Conservation (phyloP, 1,140 invertebrate species). For the Heterodera schachtii region DNA sequence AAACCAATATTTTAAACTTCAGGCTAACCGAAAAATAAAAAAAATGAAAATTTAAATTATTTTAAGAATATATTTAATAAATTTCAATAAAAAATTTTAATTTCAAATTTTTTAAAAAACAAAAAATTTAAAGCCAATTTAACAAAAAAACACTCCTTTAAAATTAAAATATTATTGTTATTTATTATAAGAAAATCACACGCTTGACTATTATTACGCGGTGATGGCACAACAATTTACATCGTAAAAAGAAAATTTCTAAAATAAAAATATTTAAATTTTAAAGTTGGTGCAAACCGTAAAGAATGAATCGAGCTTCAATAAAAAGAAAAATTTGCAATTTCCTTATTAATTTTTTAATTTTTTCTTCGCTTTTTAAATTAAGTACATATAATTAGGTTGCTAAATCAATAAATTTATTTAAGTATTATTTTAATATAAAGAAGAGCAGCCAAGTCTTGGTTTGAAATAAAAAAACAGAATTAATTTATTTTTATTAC, state of each 20-base stretch:
- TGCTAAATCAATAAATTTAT: no score
- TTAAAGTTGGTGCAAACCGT: slow-evolving; percentile 24
- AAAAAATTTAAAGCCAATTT: no score
- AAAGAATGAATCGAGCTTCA: slow-evolving; percentile 30
- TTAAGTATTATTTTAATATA: no score
- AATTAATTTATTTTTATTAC: neutral
- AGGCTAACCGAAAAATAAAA: no score
- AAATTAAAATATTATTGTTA: no score
- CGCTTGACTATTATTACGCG: slow-evolving; percentile 27
- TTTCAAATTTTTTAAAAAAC: no score
- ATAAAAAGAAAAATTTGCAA: slow-evolving; percentile 16
- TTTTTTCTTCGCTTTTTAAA: neutral
- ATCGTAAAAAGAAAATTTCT: neutral
- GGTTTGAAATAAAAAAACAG: neutral
- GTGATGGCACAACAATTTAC: slow-evolving; percentile 29
- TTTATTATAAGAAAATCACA: neutral
- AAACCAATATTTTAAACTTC: no score
- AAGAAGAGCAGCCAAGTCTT: neutral
- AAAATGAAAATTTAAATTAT: no score
- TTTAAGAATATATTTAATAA: no score
- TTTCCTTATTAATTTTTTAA: slow-evolving; percentile 24
- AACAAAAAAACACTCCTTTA: no score
- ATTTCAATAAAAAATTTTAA: no score
- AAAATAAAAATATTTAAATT: neutral
- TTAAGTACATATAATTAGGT: no score